These are phyloP conservation scores for Enhydra lutris DNA, from an alignment of 2,113 vertebrate species.

Conservation along the genomic window DNA sequence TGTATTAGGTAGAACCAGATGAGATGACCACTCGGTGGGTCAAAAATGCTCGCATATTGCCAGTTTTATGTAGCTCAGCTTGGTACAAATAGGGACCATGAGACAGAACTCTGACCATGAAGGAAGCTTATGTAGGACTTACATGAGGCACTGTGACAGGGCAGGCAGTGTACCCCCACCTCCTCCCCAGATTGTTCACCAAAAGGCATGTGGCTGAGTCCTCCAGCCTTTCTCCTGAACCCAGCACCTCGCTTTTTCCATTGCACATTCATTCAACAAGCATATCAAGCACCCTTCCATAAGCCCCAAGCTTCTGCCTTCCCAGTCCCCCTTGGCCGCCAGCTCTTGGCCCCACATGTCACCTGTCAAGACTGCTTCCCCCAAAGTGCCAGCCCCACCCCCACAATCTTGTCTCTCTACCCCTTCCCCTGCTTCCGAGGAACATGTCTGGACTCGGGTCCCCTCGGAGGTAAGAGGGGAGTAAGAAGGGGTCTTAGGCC, in stretches of 20 bases:
- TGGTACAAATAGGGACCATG: neutral
- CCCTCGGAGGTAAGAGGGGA: constrained; percentile 88
- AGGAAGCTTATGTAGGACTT: neutral
- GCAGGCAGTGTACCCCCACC: neutral
- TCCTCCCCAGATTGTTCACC: neutral
- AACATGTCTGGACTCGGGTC: constrained; percentile 83
- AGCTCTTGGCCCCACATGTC: neutral
- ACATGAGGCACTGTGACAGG: neutral
- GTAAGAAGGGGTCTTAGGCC: neutral
- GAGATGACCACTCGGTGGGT: neutral
- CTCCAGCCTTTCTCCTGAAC: neutral
- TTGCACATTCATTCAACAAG: neutral
- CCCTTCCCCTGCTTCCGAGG: constrained; percentile 69
- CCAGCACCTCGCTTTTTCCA: neutral
- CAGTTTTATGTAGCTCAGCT: neutral
- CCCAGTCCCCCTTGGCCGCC: neutral
- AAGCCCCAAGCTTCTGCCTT: neutral
- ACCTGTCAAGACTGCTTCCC: neutral
- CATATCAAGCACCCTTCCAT: neutral
- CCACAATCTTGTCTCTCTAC: constrained; percentile 64
- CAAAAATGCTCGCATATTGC: neutral
- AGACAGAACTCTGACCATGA: neutral
- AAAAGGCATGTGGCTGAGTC: neutral
- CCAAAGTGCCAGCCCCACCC: neutral
- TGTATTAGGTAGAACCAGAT: neutral